Evolutionary conservation across 1,140 invertebrate genomes (phyloP).

Genomic region (Drosophila lini): DNA sequence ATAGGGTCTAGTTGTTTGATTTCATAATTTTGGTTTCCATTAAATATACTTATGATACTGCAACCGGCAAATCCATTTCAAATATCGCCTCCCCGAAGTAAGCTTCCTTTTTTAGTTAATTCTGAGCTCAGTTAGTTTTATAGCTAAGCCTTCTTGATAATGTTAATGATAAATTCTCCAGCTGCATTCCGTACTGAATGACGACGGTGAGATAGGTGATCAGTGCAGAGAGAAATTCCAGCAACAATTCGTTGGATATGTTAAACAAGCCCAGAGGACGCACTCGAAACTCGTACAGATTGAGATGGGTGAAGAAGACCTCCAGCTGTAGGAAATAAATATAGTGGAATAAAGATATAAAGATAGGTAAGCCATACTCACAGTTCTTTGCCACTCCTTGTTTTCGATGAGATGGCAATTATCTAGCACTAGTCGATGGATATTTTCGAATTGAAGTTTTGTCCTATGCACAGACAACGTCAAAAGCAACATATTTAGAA

Average conservation of each 20-base stretch:
- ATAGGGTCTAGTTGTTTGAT: too few species aligned
- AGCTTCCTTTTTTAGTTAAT: neutral
- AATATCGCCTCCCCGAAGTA: too few species aligned
- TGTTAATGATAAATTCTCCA: too few species aligned
- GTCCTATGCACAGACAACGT: constrained; percentile 31
- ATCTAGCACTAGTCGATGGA: constrained; percentile 38
- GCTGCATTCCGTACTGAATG: constrained; percentile 42
- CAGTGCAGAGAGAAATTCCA: constrained; percentile 50
- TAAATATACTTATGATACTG: too few species aligned
- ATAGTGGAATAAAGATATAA: neutral
- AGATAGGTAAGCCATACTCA: neutral
- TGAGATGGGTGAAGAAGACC: constrained; percentile 43
- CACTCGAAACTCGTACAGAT: constrained; percentile 42
- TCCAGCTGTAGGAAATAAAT: constrained; percentile 30
- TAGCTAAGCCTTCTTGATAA: neutral
- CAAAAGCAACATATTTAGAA: constrained; percentile 38
- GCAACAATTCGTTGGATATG: constrained; percentile 50
- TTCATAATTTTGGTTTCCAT: too few species aligned
- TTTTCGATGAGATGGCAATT: constrained; percentile 29
- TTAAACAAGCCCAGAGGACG: constrained; percentile 50
- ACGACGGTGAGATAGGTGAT: constrained; percentile 53
- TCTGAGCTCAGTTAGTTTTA: neutral
- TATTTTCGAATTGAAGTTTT: constrained; percentile 13
- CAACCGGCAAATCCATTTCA: too few species aligned
- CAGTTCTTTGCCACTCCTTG: constrained; percentile 44